phyloP scores from a whole-genome alignment of 2,888 invertebrate species.

The Hydriomena furcata region DNA sequence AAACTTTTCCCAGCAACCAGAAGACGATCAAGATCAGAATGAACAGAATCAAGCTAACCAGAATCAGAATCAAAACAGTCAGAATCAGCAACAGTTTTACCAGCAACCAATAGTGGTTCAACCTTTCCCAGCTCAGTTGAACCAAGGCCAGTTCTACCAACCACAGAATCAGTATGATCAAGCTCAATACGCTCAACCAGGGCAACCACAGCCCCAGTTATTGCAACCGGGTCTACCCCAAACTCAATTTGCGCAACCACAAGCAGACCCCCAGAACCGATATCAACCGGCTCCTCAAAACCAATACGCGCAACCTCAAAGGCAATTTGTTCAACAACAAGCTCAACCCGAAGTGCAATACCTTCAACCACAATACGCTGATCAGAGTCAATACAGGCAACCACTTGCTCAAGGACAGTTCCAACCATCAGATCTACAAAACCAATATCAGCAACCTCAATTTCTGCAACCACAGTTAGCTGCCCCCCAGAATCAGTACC shows the following conservation, averaged over 20 bases:
- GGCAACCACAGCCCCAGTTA: constrained; percentile 22
- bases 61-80: constrained; percentile 12
- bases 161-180: constrained; percentile 29
- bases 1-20: constrained; percentile 31
- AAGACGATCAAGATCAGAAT: constrained; percentile 24
- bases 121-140: constrained; percentile 30
- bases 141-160: constrained; percentile 29
- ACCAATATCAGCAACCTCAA: constrained; percentile 24
- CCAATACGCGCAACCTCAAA: constrained; percentile 24
- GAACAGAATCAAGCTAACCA: constrained; percentile 9
- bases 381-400: constrained; percentile 25
- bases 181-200: constrained; percentile 21
- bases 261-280: constrained; percentile 14
- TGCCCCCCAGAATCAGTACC: constrained; percentile 7
- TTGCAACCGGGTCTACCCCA: constrained; percentile 26
- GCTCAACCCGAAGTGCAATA: constrained; percentile 25
- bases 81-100: constrained; percentile 33
- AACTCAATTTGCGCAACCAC: constrained; percentile 16
- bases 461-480: too few species aligned
- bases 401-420: constrained; percentile 15
- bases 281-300: constrained; percentile 18
- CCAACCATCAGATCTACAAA: constrained; percentile 20
- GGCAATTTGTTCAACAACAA: constrained; percentile 15
- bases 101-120: constrained; percentile 36
- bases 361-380: constrained; percentile 10